Conservation (phyloP, 2,888 invertebrate species). For the Chymomyza amoena region DNA sequence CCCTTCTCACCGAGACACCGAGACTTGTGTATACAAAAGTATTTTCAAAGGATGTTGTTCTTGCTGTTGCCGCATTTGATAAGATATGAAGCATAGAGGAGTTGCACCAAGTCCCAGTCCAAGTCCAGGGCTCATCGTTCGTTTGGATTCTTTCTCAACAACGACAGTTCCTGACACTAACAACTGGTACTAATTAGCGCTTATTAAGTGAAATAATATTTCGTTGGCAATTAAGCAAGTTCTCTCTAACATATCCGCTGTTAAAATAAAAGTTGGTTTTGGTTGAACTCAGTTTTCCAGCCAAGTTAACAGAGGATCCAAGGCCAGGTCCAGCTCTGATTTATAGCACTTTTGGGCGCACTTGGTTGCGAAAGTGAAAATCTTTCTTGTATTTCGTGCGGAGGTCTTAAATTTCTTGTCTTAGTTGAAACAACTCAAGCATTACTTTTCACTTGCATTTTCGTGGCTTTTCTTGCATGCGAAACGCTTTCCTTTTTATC, state of each 20-base stretch:
- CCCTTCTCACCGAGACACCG: neutral
- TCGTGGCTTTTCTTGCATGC: slow-evolving; percentile 52
- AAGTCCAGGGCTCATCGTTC: neutral
- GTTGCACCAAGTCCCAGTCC: neutral
- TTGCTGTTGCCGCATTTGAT: slow-evolving; percentile 28
- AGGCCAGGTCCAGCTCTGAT: neutral
- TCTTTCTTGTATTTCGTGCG: neutral
- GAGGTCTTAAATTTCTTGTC: slow-evolving; percentile 22
- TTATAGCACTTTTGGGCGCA: neutral
- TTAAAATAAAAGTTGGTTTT: neutral
- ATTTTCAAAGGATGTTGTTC: slow-evolving; percentile 27
- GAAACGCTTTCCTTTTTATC: slow-evolving; percentile 56
- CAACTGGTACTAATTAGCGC: slow-evolving; percentile 48
- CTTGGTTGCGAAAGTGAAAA: slow-evolving; percentile 53
- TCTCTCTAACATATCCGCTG: neutral
- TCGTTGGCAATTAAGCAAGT: slow-evolving; percentile 14
- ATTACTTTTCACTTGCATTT: slow-evolving; percentile 58
- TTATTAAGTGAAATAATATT: slow-evolving; percentile 33
- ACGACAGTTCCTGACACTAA: slow-evolving; percentile 23
- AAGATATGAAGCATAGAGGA: slow-evolving; percentile 34
- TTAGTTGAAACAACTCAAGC: neutral
- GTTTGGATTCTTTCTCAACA: neutral
- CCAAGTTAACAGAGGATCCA: neutral
- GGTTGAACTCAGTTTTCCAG: neutral
- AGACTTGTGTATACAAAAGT: neutral